Conservation (phyloP, 2,797 vertebrate genomes). For the Propithecus perrieri region DNA sequence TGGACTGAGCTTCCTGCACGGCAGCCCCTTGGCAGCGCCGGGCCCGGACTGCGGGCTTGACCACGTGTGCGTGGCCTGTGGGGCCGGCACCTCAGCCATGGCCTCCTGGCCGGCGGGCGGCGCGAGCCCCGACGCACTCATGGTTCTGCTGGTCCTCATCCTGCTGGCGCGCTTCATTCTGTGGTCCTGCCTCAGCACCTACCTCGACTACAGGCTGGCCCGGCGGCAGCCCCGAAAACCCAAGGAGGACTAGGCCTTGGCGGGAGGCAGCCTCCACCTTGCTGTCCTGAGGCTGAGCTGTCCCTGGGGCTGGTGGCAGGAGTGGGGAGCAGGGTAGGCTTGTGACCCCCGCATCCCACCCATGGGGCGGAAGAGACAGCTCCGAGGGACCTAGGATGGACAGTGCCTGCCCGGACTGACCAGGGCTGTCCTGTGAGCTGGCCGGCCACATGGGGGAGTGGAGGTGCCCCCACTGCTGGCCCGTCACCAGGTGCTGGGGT, state of each 20-base stretch:
- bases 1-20: background rate
- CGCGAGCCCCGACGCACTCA: constrained; percentile 84
- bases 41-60: no score
- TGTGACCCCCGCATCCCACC: rapidly evolving
- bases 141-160: constrained; percentile 87
- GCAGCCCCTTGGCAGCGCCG: background rate
- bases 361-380: background rate
- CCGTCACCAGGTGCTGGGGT: background rate
- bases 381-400: background rate
- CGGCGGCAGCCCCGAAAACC: constrained; percentile 74
- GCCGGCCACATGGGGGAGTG: rapidly evolving
- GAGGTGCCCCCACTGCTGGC: background rate
- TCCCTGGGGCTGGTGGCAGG: background rate
- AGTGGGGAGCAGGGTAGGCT: background rate
- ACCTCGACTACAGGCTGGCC: constrained; percentile 86
- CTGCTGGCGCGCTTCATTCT: constrained; percentile 87
- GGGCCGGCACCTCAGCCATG: background rate
- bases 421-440: background rate
- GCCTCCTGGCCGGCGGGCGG: background rate
- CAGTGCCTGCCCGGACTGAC: rapidly evolving
- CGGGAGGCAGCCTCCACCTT: background rate
- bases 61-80: background rate
- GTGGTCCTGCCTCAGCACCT: constrained; percentile 88
- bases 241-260: constrained; percentile 76
- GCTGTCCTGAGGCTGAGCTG: background rate